Conservation (phyloP, 2,113 vertebrate species). For the Menura novaehollandiae region DNA sequence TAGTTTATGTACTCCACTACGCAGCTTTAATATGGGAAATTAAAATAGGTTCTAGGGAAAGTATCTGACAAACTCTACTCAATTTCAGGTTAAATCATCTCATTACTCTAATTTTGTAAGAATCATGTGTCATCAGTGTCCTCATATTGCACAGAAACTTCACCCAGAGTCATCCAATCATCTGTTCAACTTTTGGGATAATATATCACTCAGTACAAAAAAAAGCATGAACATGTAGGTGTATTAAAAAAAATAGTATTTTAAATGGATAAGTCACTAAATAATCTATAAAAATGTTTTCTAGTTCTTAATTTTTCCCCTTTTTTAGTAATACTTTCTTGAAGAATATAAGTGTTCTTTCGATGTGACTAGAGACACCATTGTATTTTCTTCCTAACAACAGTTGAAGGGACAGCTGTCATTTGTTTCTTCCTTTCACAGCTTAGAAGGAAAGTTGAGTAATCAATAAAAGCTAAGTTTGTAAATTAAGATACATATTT, state of each 20-base stretch:
- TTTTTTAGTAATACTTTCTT: background rate
- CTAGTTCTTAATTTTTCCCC: rapidly evolving
- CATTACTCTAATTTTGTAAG: background rate
- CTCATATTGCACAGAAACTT: background rate
- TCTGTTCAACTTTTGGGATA: background rate
- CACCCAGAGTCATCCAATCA: background rate
- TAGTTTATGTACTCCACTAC: background rate
- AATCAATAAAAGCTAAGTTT: background rate
- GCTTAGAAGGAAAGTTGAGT: background rate
- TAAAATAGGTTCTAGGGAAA: background rate
- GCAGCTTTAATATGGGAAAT: background rate
- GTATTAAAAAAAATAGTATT: background rate
- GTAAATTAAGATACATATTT: background rate
- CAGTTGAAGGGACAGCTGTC: background rate
- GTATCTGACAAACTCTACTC: background rate
- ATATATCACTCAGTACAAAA: background rate
- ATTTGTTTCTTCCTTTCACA: background rate
- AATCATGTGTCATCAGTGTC: background rate
- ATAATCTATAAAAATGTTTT: background rate
- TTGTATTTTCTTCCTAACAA: background rate
- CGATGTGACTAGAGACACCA: background rate
- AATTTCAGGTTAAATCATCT: background rate
- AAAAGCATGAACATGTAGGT: background rate
- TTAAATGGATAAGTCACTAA: background rate
- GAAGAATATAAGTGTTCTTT: background rate